phyloP scores from a whole-genome alignment of 2,113 vertebrate genomes.

The Lepisosteus osseus region DNA sequence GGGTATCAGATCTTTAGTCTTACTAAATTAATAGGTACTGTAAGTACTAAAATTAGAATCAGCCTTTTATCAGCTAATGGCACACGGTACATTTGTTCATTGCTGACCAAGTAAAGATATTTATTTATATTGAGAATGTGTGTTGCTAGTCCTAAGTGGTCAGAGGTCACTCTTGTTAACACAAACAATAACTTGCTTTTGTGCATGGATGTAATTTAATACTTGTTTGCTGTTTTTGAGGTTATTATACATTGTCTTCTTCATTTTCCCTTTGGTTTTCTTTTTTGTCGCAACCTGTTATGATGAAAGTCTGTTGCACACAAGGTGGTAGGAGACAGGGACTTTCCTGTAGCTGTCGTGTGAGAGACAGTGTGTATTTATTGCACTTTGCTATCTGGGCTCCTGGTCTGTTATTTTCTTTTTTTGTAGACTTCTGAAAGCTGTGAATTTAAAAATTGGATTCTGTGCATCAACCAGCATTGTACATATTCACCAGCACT shows the following conservation, averaged over 20 bases:
- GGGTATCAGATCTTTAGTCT: slow-evolving; percentile 4
- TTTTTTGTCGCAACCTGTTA: slow-evolving; percentile 9
- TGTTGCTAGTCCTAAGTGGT: slow-evolving; percentile 33
- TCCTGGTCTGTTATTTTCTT: slow-evolving; percentile 35
- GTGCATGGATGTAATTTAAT: slow-evolving; percentile 38
- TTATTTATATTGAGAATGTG: slow-evolving; percentile 33
- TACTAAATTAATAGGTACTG: slow-evolving; percentile 22
- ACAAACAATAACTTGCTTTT: slow-evolving; percentile 39
- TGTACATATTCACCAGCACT: slow-evolving; percentile 79
- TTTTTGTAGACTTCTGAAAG: slow-evolving; percentile 61
- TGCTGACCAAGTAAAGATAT: slow-evolving; percentile 13
- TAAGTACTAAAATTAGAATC: slow-evolving; percentile 24
- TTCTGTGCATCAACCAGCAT: slow-evolving; percentile 66
- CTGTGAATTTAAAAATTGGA: slow-evolving; percentile 74
- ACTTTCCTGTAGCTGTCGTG: slow-evolving; percentile 31
- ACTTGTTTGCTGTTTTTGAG: slow-evolving; percentile 34
- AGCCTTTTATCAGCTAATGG: slow-evolving; percentile 17
- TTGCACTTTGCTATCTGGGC: slow-evolving; percentile 74
- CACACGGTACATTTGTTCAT: slow-evolving; percentile 27
- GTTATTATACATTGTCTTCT: slow-evolving; percentile 33
- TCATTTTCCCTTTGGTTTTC: neutral
- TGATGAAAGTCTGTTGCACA: slow-evolving; percentile 40
- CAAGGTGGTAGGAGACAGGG: slow-evolving; percentile 38
- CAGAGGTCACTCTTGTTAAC: slow-evolving; percentile 30
- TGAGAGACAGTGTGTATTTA: slow-evolving; percentile 64